These are phyloP conservation scores for Euphonia xanthogaster DNA, from an alignment of 2,797 vertebrate genomes.

Conservation along the genomic window DNA sequence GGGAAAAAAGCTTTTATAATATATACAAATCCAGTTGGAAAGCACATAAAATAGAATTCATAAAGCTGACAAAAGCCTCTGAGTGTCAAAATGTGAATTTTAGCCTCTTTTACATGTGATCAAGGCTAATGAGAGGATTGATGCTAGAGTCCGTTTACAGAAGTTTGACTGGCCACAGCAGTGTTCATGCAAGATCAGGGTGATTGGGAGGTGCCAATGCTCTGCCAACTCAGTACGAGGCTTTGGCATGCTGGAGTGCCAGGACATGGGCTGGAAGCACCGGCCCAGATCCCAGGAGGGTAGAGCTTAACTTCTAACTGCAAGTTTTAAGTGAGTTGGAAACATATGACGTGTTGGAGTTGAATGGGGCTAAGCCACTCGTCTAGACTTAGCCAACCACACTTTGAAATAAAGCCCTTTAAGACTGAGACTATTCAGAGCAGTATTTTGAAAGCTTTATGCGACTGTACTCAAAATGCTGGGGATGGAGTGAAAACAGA, in stretches of 20 bases:
- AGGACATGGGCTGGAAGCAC: background rate
- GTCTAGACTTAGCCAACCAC: background rate
- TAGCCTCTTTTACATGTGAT: background rate
- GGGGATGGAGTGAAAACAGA: background rate
- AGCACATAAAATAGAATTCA: background rate
- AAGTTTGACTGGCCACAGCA: background rate
- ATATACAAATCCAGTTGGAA: background rate
- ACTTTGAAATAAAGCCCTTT: background rate
- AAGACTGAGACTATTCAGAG: background rate
- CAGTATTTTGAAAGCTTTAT: constrained; percentile 12
- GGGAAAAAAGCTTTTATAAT: background rate
- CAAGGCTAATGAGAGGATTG: background rate
- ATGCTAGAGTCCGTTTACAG: background rate
- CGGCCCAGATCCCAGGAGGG: background rate
- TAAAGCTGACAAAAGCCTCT: background rate
- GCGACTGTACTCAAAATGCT: background rate
- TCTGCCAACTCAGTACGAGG: background rate
- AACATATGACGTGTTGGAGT: background rate
- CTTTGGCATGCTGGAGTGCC: accelerated
- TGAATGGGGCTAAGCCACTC: background rate
- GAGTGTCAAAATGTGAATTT: background rate
- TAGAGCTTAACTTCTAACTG: background rate
- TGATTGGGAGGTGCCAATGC: background rate
- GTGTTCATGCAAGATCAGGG: background rate
- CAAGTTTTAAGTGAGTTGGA: background rate